Evolutionary conservation across 2,797 vertebrate genomes (phyloP).

Genomic region (Helostoma temminkii): DNA sequence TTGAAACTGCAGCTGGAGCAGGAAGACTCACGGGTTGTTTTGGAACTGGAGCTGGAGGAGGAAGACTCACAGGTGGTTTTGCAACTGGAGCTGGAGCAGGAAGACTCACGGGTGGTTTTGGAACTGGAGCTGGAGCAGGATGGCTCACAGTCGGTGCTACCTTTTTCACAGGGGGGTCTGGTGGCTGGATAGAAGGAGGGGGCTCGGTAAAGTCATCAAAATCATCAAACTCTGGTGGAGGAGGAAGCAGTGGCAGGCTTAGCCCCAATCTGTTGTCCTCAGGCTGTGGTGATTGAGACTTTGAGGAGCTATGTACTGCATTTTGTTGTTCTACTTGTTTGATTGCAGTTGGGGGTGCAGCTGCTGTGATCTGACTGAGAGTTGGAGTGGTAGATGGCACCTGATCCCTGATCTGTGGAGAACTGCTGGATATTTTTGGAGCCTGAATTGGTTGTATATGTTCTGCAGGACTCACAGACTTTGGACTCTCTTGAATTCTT

Average conservation of each 20-base stretch:
- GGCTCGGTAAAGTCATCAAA: constrained; percentile 55
- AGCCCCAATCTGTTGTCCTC: constrained; percentile 48
- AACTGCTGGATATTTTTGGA: constrained; percentile 27
- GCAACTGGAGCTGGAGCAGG: constrained; percentile 20
- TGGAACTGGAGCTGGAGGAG: constrained; percentile 1
- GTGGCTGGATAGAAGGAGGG: constrained; percentile 68
- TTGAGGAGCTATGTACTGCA: constrained; percentile 10
- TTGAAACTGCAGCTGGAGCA: constrained; percentile 14
- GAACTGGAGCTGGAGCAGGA: constrained; percentile 14
- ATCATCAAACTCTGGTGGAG: constrained; percentile 85
- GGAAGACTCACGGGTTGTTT: background rate
- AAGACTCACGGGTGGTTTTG: background rate
- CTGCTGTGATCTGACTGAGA: constrained; percentile 1
- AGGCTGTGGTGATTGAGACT: constrained; percentile 15
- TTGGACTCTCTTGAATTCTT: constrained; percentile 30
- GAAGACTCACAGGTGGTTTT: background rate
- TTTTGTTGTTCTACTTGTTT: constrained; percentile 27
- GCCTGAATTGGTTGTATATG: constrained; percentile 16
- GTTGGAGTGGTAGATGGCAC: constrained; percentile 18
- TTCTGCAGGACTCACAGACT: constrained; percentile 12
- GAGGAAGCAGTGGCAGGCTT: constrained; percentile 76
- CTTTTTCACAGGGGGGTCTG: constrained; percentile 69
- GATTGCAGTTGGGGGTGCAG: constrained; percentile 17
- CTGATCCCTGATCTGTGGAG: constrained; percentile 18
- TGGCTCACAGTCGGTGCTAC: background rate